A percentile compares a stretch with the other conserved stretches of the same genome.
Evolutionary conservation across 1,140 invertebrate genomes (phyloP).

Genomic region (Pseudachorutes palmiensis): DNA sequence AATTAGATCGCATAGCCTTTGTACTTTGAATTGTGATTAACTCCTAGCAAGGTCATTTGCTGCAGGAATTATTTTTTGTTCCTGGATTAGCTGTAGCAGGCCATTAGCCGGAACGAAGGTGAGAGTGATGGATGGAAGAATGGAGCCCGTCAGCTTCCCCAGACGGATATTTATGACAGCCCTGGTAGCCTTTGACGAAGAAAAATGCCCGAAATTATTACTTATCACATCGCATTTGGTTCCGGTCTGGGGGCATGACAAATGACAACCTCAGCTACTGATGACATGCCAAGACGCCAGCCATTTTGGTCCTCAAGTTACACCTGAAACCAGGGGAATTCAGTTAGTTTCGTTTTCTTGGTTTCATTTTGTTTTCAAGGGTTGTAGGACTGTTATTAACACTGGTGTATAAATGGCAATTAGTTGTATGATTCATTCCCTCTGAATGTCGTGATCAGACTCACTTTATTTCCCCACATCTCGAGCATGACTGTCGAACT

Average conservation of each 20-base stretch:
- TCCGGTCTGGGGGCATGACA: conserved; percentile 10
- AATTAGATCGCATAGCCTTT: too few relatives aligned
- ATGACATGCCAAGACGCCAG: background rate
- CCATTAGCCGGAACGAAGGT: background rate
- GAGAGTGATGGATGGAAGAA: background rate
- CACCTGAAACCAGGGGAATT: too few relatives aligned
- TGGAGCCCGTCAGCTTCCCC: background rate
- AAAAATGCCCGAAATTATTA: conserved; percentile 11
- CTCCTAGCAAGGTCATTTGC: too few relatives aligned
- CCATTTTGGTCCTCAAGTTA: too few relatives aligned
- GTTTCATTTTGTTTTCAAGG: too few relatives aligned
- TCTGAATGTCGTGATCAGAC: conserved; percentile 20
- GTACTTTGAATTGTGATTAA: too few relatives aligned
- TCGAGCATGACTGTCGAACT: background rate
- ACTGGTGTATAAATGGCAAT: conserved; percentile 27
- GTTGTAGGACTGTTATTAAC: too few relatives aligned
- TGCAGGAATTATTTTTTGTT: conserved; percentile 3
- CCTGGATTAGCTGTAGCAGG: background rate
- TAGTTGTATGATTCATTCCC: conserved; percentile 20
- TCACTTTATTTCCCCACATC: conserved; percentile 11
- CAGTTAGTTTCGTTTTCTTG: too few relatives aligned
- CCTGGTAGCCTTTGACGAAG: background rate
- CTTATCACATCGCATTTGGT: conserved; percentile 11
- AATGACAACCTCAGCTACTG: background rate
- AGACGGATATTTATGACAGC: conserved; percentile 8